Conservation (phyloP, 1,140 invertebrate species). For the Philopotamus ludificatus region DNA sequence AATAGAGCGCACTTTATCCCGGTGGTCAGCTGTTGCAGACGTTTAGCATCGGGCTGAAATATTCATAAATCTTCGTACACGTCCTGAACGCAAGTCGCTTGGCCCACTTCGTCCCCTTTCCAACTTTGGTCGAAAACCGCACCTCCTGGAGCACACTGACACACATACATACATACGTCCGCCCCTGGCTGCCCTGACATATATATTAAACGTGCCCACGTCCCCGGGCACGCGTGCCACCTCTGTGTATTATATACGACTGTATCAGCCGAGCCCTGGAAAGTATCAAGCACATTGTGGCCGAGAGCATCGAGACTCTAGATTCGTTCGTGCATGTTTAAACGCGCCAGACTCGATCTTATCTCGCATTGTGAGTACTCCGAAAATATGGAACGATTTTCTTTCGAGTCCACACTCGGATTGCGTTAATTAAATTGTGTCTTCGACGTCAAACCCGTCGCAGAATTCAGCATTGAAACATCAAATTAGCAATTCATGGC, state of each 20-base stretch:
- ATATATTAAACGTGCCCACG: not conserved
- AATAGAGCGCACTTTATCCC: slow-evolving; percentile 3
- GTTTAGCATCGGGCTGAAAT: slow-evolving; percentile 12
- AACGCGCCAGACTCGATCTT: too few species aligned
- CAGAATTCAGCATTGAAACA: not conserved
- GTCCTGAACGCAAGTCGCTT: slow-evolving; percentile 9
- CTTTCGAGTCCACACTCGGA: too few species aligned
- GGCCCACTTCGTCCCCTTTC: slow-evolving; percentile 8
- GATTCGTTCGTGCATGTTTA: too few species aligned
- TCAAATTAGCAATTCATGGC: not conserved
- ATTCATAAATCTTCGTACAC: slow-evolving; percentile 26
- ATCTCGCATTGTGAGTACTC: too few species aligned
- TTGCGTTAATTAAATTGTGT: not conserved
- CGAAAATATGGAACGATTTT: too few species aligned
- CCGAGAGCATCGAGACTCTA: too few species aligned
- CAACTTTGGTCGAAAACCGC: slow-evolving; percentile 7
- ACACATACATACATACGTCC: not conserved
- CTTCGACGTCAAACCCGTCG: too few species aligned
- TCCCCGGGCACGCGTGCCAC: not conserved
- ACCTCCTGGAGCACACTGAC: slow-evolving; percentile 7
- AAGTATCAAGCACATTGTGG: too few species aligned
- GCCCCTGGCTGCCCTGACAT: not conserved
- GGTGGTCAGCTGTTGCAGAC: slow-evolving; percentile 7
- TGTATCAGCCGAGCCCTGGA: too few species aligned
- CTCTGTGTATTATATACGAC: too few species aligned